Base-by-base conservation (phyloP, 2,888 invertebrate species). In the Chesias legatella region DNA sequence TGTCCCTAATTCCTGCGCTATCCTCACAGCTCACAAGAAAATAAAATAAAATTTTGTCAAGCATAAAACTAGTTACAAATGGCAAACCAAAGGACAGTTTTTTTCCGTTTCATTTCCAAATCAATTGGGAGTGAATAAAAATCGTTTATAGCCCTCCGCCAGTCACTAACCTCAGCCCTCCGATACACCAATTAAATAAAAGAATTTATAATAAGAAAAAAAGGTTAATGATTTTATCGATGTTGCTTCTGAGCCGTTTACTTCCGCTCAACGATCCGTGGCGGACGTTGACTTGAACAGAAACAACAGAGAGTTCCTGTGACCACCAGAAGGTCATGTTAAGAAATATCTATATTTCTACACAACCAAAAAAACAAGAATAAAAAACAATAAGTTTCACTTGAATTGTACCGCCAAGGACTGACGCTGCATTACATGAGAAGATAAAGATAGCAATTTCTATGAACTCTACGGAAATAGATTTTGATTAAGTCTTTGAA, bases 251-350 rank as follows among this genome's bases (percentile, higher is more conserved):
- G 17, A 55, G 47, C 37, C 40, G 53, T 40, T 49, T 53, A 45
- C 51, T 54, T 58, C 58, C 45, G 54, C 20, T 38, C 60, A 59
- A 25, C 58, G 53, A 52, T 42, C 63, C 68, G 63, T 54, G 55
- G 66, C 67, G 58, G 56, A 53, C 65, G 56, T 60, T 75, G 60
- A 67, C 64, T 68, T 51, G 65, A 70, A 17, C 13, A 17, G 13
- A 17, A 5, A 3, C 13, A 71, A 70, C 64, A 35, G 56, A 51
- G 53, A 69, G 60, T 73, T 76, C 67, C 72, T 74, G 65, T 59
- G 51, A 49, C 50, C 36, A 43, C 29, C 25, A 51, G 70, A 79
- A 78, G 79, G 79, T 74, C 75, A 70, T 33, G 50, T 68, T 60
- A 63, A 65, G 70, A 70, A 77, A 70, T 67, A 60, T 48, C 45